phyloP scores from a whole-genome alignment of 2,797 vertebrate genomes.

The Anolis apletophallus region DNA sequence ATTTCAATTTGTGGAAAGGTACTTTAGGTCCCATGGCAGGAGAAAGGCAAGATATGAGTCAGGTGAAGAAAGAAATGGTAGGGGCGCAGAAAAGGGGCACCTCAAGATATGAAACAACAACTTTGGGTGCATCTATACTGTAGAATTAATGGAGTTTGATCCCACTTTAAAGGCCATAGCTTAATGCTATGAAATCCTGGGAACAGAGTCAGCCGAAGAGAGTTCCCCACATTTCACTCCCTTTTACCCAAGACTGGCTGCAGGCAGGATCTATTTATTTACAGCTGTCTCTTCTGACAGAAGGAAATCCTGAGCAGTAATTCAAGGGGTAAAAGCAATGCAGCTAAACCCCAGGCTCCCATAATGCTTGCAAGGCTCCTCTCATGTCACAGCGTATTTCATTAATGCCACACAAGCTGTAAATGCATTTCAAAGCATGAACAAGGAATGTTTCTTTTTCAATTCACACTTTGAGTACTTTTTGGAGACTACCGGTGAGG shows the following conservation, averaged over 20 bases:
- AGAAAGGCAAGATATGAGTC: too few relatives aligned
- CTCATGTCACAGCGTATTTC: conserved; percentile 37
- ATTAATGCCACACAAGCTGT: not conserved
- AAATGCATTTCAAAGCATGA: conserved; percentile 9
- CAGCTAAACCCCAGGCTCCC: conserved; percentile 10
- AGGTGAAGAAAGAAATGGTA: not conserved
- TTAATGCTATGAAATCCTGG: too few relatives aligned
- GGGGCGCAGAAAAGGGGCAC: not conserved
- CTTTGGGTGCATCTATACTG: too few relatives aligned
- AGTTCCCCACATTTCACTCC: not conserved
- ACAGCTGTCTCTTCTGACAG: not conserved
- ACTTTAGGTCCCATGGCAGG: too few relatives aligned
- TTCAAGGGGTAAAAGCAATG: conserved; percentile 17
- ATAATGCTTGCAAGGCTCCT: not conserved
- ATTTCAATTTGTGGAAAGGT: too few relatives aligned
- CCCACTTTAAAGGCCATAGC: too few relatives aligned
- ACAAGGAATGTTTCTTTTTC: conserved; percentile 31
- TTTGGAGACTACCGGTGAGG: not conserved
- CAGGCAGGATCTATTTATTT: conserved; percentile 28
- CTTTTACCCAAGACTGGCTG: not conserved
- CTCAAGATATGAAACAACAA: too few relatives aligned
- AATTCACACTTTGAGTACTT: not conserved
- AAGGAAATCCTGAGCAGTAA: conserved; percentile 37
- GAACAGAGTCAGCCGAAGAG: not conserved
- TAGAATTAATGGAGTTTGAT: too few relatives aligned